phyloP scores from a whole-genome alignment of 2,888 invertebrate species.

The Coenonympha glycerion region DNA sequence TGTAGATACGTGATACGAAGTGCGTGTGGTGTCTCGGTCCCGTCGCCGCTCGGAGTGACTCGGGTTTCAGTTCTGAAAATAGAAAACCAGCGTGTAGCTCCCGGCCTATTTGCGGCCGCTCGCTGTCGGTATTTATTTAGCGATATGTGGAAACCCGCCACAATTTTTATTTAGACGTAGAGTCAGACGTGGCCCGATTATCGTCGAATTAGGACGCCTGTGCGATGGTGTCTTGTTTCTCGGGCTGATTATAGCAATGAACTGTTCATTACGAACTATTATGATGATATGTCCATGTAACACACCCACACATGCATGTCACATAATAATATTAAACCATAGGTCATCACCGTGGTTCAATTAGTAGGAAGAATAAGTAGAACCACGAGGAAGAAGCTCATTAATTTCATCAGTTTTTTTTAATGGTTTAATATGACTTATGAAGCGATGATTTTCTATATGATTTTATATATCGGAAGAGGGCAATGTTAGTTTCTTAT shows the following conservation, averaged over 20 bases:
- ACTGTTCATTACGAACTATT: too few species aligned
- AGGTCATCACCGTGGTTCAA: too few species aligned
- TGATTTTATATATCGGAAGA: too few species aligned
- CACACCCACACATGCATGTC: constrained; percentile 22
- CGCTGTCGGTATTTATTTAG: constrained; percentile 70
- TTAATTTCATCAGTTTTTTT: too few species aligned
- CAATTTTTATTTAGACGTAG: constrained; percentile 64
- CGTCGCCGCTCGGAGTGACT: constrained; percentile 46
- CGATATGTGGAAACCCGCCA: constrained; percentile 68
- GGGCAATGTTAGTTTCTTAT: too few species aligned
- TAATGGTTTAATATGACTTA: too few species aligned
- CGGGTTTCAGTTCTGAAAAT: constrained; percentile 74
- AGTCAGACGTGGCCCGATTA: constrained; percentile 61
- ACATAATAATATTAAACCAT: constrained; percentile 8
- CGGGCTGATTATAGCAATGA: constrained; percentile 21
- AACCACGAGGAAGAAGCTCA: too few species aligned
- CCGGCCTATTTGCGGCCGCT: constrained; percentile 72
- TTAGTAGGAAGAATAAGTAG: too few species aligned
- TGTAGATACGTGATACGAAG: constrained; percentile 24
- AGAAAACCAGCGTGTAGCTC: constrained; percentile 69
- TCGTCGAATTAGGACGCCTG: constrained; percentile 45
- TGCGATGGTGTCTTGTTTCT: constrained; percentile 28
- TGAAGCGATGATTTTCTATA: too few species aligned
- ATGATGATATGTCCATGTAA: constrained; percentile 13
- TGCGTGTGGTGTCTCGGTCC: constrained; percentile 4